Base-by-base conservation (phyloP, 2,888 invertebrate genomes). In the Frankliniella fusca region DNA sequence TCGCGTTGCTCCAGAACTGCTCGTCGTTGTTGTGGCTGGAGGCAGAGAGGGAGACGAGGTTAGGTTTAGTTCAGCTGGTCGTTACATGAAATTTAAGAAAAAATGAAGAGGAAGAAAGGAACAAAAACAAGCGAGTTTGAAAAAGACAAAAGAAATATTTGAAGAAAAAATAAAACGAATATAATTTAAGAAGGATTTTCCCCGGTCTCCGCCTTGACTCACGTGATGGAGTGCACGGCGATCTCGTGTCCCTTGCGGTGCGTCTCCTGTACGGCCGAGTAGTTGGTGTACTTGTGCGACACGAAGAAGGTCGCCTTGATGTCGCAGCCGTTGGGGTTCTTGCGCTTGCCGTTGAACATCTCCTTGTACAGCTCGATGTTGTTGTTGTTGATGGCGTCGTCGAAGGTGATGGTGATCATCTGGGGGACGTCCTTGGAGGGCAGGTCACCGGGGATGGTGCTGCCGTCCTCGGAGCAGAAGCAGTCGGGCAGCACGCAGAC, bases 321-420 rank as follows among this genome's bases (percentile, higher is more conserved):
- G 88, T 96, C 94, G 88, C 97, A 97, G 84, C 96, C 96, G 87
- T 97, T 97, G 81, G 97, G 96, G 87, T 97, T 97, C 88, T 95
- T 95, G 84, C 97, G 92, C 86, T 94, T 94, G 83, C 93, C 93
- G 88, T 94, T 95, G 90, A 97, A 97, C 84, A 97, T 96, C 87
- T 96, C 96, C 88, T 95, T 95, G 91, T 97, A 97, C 81, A 97
- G 90, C 86, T 95, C 96, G 87, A 97, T 97, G 89, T 97, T 97
- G 90, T 97, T 96, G 89, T 96, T 96, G 89, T 97, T 97, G 89
- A 97, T 95, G 86, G 97, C 97, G 86, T 97, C 97, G 87, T 97
- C 97, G 88, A 97, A 97, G 81, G 97, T 97, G 87, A 97, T 94
- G 83, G 95, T 96, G 87, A 97, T 93, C 97, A 97, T 97, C 90